Percentiles rank a stretch among this genome's conserved stretches.
These are phyloP conservation scores for Nyctibius grandis DNA, from an alignment of 2,797 vertebrate species.

Conservation along the genomic window DNA sequence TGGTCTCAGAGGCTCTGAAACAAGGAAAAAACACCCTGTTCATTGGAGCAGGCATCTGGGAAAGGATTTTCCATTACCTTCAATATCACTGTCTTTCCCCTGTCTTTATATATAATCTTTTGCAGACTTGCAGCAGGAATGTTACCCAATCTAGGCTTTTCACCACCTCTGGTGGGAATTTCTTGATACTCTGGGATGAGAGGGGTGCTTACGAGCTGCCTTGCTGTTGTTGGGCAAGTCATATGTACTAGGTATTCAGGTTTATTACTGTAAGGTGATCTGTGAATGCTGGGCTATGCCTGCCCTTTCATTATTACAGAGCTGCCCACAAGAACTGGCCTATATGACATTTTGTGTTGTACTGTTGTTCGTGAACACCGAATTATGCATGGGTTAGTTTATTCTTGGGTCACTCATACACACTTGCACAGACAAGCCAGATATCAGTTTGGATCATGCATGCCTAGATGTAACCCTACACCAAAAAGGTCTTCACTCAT, in stretches of 20 bases:
- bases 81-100: background rate
- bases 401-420: background rate
- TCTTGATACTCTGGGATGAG: background rate
- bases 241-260: background rate
- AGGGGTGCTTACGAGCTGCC: background rate
- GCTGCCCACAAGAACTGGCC: background rate
- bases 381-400: background rate
- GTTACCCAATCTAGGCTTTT: background rate
- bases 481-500: background rate
- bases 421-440: background rate
- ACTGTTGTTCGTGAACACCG: background rate
- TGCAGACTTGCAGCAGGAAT: background rate
- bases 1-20: background rate
- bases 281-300: background rate
- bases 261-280: background rate
- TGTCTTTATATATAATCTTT: background rate
- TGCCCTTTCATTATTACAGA: background rate
- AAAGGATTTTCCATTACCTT: background rate
- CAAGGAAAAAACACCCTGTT: background rate
- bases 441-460: background rate
- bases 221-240: background rate
- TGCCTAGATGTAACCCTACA: background rate
- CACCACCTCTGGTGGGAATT: background rate
- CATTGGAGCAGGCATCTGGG: background rate
- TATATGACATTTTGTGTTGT: background rate